phyloP scores from a whole-genome alignment of 2,888 invertebrate genomes.

The Tinea pellionella region DNA sequence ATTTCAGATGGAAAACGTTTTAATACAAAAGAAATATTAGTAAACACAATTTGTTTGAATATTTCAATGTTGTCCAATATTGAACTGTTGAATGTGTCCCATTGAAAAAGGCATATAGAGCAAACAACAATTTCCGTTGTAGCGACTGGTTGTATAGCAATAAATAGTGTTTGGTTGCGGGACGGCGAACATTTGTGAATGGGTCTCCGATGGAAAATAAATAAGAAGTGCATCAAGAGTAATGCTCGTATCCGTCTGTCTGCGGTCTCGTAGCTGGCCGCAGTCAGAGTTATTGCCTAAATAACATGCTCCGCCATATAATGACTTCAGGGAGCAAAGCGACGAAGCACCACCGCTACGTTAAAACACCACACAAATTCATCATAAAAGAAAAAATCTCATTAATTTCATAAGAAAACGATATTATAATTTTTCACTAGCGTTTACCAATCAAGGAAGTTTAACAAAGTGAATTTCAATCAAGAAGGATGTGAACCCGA shows the following conservation, averaged over 20 bases:
- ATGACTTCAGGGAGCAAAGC: conserved; percentile 9
- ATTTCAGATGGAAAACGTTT: not conserved
- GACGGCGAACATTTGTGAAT: conserved; percentile 19
- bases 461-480: conserved; percentile 38
- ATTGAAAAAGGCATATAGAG: conserved; percentile 12
- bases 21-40: not conserved
- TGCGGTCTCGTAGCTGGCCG: conserved; percentile 9
- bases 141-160: conserved; percentile 32
- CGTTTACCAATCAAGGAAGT: conserved; percentile 28
- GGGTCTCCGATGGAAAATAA: conserved; percentile 41
- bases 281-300: conserved; percentile 16
- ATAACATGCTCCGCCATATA: conserved; percentile 14
- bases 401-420: not conserved
- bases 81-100: conserved; percentile 8
- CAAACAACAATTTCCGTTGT: conserved; percentile 11
- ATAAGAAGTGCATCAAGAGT: conserved; percentile 26
- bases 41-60: not conserved
- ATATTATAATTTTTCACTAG: not conserved
- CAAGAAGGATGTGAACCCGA: conserved; percentile 29
- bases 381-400: not conserved
- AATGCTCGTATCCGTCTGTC: conserved; percentile 15
- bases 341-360: not conserved
- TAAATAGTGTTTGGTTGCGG: conserved; percentile 25
- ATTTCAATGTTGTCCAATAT: conserved; percentile 11
- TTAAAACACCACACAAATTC: not conserved